Evolutionary conservation across 2,113 vertebrate species (phyloP).

Genomic region (Syngnathus scovelli): DNA sequence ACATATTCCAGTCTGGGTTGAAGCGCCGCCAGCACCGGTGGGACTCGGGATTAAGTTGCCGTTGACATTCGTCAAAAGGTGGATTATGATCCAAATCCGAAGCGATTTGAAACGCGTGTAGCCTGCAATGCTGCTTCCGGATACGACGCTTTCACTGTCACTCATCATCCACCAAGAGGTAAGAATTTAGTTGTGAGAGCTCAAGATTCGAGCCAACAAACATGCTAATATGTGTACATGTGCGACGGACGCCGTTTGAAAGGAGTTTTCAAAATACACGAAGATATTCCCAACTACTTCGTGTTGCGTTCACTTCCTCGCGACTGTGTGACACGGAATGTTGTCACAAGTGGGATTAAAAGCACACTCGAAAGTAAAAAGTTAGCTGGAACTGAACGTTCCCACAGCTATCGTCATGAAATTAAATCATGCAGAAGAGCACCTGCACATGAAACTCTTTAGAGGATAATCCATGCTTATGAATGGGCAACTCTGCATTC

Average conservation of each 20-base stretch:
- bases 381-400: constrained; percentile 12
- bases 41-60: constrained; percentile 64
- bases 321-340: background rate
- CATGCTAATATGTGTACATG: background rate
- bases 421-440: constrained; percentile 28
- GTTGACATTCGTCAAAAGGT: constrained; percentile 60
- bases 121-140: constrained; percentile 59
- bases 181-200: constrained; percentile 39
- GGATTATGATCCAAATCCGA: constrained; percentile 66
- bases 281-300: background rate
- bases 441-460: constrained; percentile 11
- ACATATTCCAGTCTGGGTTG: constrained; percentile 40
- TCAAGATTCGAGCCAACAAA: background rate
- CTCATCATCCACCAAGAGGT: constrained; percentile 64
- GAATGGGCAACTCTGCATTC: constrained; percentile 17
- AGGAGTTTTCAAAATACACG: background rate
- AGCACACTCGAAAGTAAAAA: constrained; percentile 1
- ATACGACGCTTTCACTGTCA: constrained; percentile 61
- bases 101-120: constrained; percentile 65
- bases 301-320: background rate
- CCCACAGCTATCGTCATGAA: background rate
- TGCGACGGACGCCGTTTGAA: background rate
- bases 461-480: constrained; percentile 14
- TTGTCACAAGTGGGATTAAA: background rate
- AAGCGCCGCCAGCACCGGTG: constrained; percentile 43